A percentile compares a stretch with the other conserved stretches of the same genome.
These are phyloP conservation scores for Agrilus cyanescens DNA, from an alignment of 2,888 invertebrate genomes.

Conservation along the genomic window DNA sequence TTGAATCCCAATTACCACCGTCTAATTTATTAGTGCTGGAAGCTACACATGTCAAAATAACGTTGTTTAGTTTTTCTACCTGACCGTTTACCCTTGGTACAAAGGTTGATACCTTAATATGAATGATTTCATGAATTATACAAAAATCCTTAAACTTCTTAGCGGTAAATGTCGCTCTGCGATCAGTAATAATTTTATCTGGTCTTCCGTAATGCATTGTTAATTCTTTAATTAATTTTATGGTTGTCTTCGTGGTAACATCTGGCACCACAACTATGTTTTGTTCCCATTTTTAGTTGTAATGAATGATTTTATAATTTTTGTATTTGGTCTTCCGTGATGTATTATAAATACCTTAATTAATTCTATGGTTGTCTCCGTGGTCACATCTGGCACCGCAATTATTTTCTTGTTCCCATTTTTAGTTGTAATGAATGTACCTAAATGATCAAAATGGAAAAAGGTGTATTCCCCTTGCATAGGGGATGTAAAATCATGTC, in stretches of 20 bases:
- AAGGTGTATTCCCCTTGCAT: conserved; percentile 26
- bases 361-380: conserved; percentile 19
- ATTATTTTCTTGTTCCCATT: conserved; percentile 24
- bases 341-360: too few species aligned
- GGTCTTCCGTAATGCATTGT: conserved; percentile 8
- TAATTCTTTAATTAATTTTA: conserved; percentile 7
- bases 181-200: conserved; percentile 8
- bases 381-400: conserved; percentile 28
- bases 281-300: too few species aligned
- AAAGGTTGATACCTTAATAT: conserved; percentile 9
- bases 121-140: conserved; percentile 1
- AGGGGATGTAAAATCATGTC: conserved; percentile 23
- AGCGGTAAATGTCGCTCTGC: conserved; percentile 8
- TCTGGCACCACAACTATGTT: conserved; percentile 4
- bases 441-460: conserved; percentile 32
- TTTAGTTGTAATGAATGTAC: conserved; percentile 26
- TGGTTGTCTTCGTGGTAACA: background rate
- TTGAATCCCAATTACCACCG: conserved; percentile 13
- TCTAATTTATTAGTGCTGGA: conserved; percentile 1
- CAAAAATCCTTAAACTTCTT: conserved; percentile 5
- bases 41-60: conserved; percentile 1
- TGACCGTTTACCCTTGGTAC: conserved; percentile 11
- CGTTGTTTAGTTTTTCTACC: conserved; percentile 8
- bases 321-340: too few species aligned
- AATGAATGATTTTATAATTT: too few species aligned